These are phyloP conservation scores for Phymastichus coffea DNA, from an alignment of 1,140 invertebrate genomes.

Conservation along the genomic window DNA sequence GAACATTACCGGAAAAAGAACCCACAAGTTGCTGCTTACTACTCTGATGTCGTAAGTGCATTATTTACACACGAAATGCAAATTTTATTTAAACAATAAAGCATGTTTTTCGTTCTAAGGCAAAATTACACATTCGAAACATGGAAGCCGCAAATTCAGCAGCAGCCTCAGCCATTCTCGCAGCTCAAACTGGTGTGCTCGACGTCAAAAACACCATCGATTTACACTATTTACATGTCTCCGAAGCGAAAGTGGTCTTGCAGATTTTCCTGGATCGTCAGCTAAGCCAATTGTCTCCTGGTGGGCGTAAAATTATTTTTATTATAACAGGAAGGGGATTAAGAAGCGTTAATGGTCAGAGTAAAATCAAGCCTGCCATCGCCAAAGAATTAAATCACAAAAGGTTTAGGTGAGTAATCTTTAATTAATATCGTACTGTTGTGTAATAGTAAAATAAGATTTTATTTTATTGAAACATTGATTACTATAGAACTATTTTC, in stretches of 20 bases:
- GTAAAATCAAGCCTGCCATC: slow-evolving; percentile 70
- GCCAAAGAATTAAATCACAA: slow-evolving; percentile 58
- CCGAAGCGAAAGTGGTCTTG: slow-evolving; percentile 68
- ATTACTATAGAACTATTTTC: neutral
- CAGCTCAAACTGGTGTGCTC: slow-evolving; percentile 33
- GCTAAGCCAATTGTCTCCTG: slow-evolving; percentile 56
- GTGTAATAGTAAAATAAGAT: neutral
- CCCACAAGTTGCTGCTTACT: slow-evolving; percentile 68
- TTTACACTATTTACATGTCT: slow-evolving; percentile 72
- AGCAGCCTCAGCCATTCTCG: slow-evolving; percentile 47
- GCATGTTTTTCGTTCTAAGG: too few relatives aligned
- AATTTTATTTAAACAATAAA: neutral
- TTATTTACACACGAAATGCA: neutral
- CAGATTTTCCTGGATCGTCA: slow-evolving; percentile 71
- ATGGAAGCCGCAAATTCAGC: slow-evolving; percentile 54
- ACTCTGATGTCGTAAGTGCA: slow-evolving; percentile 64
- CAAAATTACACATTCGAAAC: slow-evolving; percentile 53
- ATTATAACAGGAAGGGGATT: slow-evolving; percentile 79
- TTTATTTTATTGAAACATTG: neutral
- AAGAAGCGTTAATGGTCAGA: slow-evolving; percentile 66
- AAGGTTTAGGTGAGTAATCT: slow-evolving; percentile 34
- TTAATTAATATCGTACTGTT: neutral
- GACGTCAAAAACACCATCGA: slow-evolving; percentile 62
- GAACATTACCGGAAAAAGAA: slow-evolving; percentile 65
- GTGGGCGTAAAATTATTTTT: slow-evolving; percentile 51